phyloP scores from a whole-genome alignment of 1,140 invertebrate genomes.

The Psilanteris sp. region DNA sequence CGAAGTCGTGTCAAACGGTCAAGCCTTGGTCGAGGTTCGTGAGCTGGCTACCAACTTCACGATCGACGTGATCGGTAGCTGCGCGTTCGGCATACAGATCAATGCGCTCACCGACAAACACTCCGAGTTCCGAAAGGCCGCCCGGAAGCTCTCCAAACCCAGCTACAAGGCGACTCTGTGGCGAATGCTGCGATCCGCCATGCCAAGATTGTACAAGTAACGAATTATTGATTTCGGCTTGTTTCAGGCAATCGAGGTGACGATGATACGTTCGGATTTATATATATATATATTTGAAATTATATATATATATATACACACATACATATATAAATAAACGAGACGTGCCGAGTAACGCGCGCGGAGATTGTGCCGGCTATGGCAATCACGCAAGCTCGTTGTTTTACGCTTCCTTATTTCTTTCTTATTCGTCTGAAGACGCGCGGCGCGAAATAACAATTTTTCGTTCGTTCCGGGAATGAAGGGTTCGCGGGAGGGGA shows the following conservation, averaged over 20 bases:
- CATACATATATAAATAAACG: too few relatives aligned
- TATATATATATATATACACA: too few relatives aligned
- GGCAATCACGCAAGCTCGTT: too few relatives aligned
- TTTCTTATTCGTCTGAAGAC: too few relatives aligned
- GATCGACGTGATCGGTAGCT: slow-evolving; percentile 82
- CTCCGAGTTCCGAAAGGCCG: slow-evolving; percentile 75
- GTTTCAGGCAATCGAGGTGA: slow-evolving; percentile 8
- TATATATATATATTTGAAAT: slow-evolving; percentile 4
- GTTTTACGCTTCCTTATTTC: too few relatives aligned
- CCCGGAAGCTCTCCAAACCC: slow-evolving; percentile 79
- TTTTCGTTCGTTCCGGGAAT: too few relatives aligned
- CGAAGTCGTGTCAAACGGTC: slow-evolving; percentile 12
- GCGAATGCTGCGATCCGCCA: slow-evolving; percentile 71
- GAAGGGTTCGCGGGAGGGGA: too few relatives aligned
- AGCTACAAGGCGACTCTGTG: slow-evolving; percentile 76
- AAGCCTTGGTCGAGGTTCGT: slow-evolving; percentile 70
- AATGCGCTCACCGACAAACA: slow-evolving; percentile 79
- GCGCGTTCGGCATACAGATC: slow-evolving; percentile 82
- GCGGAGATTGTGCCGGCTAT: too few relatives aligned
- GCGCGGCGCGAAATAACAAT: too few relatives aligned
- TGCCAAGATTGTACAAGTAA: slow-evolving; percentile 70
- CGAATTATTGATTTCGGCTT: slow-evolving; percentile 30
- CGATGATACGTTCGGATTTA: slow-evolving; percentile 2
- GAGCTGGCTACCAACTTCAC: slow-evolving; percentile 80
- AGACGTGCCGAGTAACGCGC: too few relatives aligned